Conservation (phyloP, 2,113 vertebrate species). For the Oostethus manadensis region DNA sequence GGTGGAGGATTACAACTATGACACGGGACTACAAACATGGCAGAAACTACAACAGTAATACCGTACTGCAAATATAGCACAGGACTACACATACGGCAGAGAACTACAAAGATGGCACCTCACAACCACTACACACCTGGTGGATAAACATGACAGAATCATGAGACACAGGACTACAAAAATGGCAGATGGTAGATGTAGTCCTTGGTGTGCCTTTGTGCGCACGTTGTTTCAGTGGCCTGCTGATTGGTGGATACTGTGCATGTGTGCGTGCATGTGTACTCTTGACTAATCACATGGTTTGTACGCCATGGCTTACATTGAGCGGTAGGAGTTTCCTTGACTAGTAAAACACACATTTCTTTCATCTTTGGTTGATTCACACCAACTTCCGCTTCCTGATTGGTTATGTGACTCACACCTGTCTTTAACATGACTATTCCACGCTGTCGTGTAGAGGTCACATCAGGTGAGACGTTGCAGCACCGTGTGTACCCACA, state of each 20-base stretch:
- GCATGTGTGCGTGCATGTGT: neutral
- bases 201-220: too few relatives aligned
- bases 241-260: neutral
- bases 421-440: slow-evolving; percentile 48
- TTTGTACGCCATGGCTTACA: slow-evolving; percentile 13
- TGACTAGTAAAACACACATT: neutral
- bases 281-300: slow-evolving; percentile 33
- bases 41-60: too few relatives aligned
- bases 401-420: slow-evolving; percentile 37
- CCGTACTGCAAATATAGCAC: too few relatives aligned
- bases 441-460: slow-evolving; percentile 71
- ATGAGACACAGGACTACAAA: too few relatives aligned
- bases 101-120: too few relatives aligned
- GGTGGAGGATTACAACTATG: too few relatives aligned
- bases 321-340: neutral
- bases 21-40: too few relatives aligned
- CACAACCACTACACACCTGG: too few relatives aligned
- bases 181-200: too few relatives aligned
- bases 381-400: slow-evolving; percentile 11
- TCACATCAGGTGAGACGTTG: slow-evolving; percentile 68
- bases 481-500: neutral
- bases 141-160: too few relatives aligned
- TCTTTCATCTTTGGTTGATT: neutral
- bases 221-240: neutral
- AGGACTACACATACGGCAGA: too few relatives aligned